Evolutionary conservation across 53 echinoderm and acorn worm species (phyloP).

Genomic region (Stichopus horrens): DNA sequence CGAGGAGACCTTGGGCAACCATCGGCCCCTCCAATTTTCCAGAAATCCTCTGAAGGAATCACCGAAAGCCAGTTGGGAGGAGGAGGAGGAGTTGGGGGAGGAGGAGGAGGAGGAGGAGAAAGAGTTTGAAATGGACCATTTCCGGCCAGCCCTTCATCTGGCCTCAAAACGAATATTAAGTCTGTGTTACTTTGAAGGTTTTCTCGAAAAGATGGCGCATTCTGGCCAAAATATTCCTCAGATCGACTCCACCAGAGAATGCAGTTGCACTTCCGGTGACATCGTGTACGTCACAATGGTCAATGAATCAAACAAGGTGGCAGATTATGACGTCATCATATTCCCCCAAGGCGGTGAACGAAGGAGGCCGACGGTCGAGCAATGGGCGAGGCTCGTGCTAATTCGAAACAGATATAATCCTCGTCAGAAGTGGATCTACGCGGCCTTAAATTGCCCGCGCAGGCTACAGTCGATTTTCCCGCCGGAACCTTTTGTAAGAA

Average conservation of each 20-base stretch:
- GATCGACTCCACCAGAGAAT: background rate
- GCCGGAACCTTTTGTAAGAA: background rate
- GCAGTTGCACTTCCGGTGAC: background rate
- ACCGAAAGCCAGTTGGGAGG: background rate
- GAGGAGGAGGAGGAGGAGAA: background rate
- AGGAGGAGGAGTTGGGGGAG: background rate
- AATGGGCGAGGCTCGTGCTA: background rate
- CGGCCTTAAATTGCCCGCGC: background rate
- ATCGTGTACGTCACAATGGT: background rate
- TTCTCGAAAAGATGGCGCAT: background rate
- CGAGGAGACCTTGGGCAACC: too few relatives aligned
- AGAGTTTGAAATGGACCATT: background rate
- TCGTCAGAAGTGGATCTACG: background rate
- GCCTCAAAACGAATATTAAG: background rate
- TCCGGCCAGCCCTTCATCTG: background rate
- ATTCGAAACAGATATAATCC: background rate
- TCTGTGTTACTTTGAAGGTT: background rate
- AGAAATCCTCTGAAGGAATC: background rate
- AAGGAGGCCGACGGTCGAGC: background rate
- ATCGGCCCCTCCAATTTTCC: background rate
- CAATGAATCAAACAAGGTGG: background rate
- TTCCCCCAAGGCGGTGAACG: constrained; percentile 2
- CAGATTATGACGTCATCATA: constrained; percentile 13
- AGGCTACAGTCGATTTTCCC: background rate
- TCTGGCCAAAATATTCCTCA: background rate